Base-by-base conservation (phyloP, 2,888 invertebrate genomes). In the Linnaemya tessellans region DNA sequence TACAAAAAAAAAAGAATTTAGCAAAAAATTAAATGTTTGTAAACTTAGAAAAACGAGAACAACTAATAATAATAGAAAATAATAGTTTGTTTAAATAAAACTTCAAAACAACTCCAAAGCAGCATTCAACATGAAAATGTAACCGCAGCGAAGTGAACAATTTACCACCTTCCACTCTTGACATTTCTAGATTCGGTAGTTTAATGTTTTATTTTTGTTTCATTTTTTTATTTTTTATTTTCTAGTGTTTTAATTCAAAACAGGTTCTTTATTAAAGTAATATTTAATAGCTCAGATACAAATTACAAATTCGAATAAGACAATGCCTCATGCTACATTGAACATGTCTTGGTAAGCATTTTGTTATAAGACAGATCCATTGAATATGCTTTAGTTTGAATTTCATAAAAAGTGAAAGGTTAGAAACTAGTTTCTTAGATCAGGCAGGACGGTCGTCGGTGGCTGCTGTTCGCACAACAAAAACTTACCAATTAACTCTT, bases 361-460 rank as follows among this genome's bases (percentile, higher is more conserved):
- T 56, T 13, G 30, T 67, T 62, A 51, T 41, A 46, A 58, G n/a
- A n/a, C n/a, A n/a, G 20, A 70, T 75, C 56, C 74, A 51, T 62
- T 46, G 20, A 43, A 35, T 75, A 30, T 60, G 25, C 35, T 64
- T 73, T 22, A 49, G 80, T 58, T 73, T 49, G 20, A n/a, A 35
- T 70, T 54, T 73, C 80, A 46, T 70, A 74, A 81, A 80, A 85
- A 85, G 85, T 82, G 85, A 85, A 85, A 85, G 85, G 85, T 82
- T 82, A 75, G 79, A 79, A 85, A 79, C 85, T 65, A 54, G 82
- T 82, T 85, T 82, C 77, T 81, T 64, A 81, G 65, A 85, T 84
- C 64, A 81, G 51, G 62, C 62, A 80, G 77, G 54, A 13, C 38
- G 54, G 43, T 46, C n/a, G n/a, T n/a, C 15, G 54, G 25, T 8